phyloP scores from a whole-genome alignment of 2,888 invertebrate genomes.

The Rhingia campestris region DNA sequence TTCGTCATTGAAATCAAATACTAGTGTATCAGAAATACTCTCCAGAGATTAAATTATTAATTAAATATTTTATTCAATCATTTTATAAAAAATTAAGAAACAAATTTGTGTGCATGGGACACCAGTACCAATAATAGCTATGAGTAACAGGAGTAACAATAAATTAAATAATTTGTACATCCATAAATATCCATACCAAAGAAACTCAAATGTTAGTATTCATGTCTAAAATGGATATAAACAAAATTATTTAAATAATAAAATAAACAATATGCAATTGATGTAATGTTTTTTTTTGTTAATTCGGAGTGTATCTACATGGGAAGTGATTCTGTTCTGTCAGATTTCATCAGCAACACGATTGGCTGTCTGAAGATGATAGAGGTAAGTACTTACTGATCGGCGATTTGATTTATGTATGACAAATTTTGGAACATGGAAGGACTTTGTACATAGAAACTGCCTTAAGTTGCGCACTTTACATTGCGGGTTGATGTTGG shows the following conservation, averaged over 20 bases:
- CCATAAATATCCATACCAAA: constrained; percentile 63
- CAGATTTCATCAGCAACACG: too few relatives aligned
- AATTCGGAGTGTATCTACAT: too few relatives aligned
- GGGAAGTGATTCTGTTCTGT: too few relatives aligned
- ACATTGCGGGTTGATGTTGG: too few relatives aligned
- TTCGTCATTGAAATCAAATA: constrained; percentile 63
- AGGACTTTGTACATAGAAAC: too few relatives aligned
- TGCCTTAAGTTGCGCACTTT: too few relatives aligned
- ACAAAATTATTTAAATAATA: constrained; percentile 59
- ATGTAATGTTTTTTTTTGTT: not conserved
- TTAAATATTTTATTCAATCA: constrained; percentile 57
- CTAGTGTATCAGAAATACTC: constrained; percentile 66
- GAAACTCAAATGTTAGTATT: constrained; percentile 70
- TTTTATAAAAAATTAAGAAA: constrained; percentile 50
- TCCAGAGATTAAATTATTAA: constrained; percentile 60
- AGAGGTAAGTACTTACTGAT: too few relatives aligned
- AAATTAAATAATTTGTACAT: constrained; percentile 13
- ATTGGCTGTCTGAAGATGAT: too few relatives aligned
- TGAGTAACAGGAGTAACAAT: constrained; percentile 6
- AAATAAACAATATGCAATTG: constrained; percentile 39
- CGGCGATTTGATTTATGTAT: too few relatives aligned
- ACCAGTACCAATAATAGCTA: constrained; percentile 7
- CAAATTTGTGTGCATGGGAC: constrained; percentile 7
- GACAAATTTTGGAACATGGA: too few relatives aligned
- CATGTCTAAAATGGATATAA: constrained; percentile 56